These are phyloP conservation scores for Scaptomyza pallida DNA, from an alignment of 1,140 invertebrate species.

Conservation along the genomic window DNA sequence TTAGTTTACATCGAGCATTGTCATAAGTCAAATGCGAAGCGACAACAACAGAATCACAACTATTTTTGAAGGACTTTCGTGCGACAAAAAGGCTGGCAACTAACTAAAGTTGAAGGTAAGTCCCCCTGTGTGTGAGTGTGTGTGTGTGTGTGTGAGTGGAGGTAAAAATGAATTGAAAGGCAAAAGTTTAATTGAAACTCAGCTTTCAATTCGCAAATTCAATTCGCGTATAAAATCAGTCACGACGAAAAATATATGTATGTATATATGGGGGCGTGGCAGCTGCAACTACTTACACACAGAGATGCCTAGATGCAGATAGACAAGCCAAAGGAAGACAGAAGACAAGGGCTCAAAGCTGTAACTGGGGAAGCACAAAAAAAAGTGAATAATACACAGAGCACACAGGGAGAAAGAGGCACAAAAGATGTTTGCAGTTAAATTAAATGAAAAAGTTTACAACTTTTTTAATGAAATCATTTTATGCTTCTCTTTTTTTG, in stretches of 20 bases:
- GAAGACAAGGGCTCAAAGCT: neutral
- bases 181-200: constrained; percentile 78
- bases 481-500: constrained; percentile 63
- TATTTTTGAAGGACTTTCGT: constrained; percentile 18
- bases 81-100: constrained; percentile 25
- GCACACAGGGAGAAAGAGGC: constrained; percentile 17
- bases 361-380: constrained; percentile 5
- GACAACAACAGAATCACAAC: neutral
- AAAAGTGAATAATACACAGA: constrained; percentile 32
- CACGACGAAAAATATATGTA: neutral
- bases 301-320: constrained; percentile 23
- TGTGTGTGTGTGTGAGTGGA: neutral
- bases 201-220: constrained; percentile 43
- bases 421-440: constrained; percentile 82
- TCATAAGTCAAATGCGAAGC: constrained; percentile 24
- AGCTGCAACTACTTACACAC: constrained; percentile 4
- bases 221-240: constrained; percentile 32
- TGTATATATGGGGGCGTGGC: constrained; percentile 10
- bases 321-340: constrained; percentile 15
- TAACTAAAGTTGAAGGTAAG: neutral
- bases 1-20: constrained; percentile 8
- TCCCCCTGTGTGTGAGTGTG: neutral
- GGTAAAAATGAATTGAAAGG: constrained; percentile 53
- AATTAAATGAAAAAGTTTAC: constrained; percentile 83
- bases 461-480: constrained; percentile 83